phyloP scores from a whole-genome alignment of 2,888 invertebrate genomes.

The Caenorhabditis sp. region DNA sequence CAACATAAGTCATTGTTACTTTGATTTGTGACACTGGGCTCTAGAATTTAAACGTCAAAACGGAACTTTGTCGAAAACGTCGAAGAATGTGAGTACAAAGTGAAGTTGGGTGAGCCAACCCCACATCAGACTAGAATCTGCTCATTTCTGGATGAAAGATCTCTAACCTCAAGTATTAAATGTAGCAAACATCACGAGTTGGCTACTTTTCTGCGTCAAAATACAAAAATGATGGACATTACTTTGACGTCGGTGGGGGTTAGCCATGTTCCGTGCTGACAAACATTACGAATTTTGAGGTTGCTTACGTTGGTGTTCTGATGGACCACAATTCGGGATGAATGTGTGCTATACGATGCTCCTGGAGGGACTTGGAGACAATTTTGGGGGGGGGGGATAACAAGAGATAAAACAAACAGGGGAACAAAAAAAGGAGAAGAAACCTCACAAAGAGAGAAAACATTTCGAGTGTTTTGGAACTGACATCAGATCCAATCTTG shows the following conservation, averaged over 20 bases:
- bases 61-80: constrained; percentile 26
- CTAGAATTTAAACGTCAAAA: constrained; percentile 30
- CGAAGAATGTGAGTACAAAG: constrained; percentile 29
- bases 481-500: not conserved
- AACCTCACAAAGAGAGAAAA: not conserved
- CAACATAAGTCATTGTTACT: not conserved
- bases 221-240: constrained; percentile 11
- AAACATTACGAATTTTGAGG: constrained; percentile 14
- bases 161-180: not conserved
- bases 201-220: constrained; percentile 23
- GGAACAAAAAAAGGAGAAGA: not conserved
- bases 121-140: constrained; percentile 35
- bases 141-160: not conserved
- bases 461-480: not conserved
- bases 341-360: not conserved
- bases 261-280: not conserved
- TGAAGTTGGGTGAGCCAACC: constrained; percentile 3
- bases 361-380: no score
- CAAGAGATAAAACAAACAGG: not conserved
- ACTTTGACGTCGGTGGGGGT: constrained; percentile 27
- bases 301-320: not conserved
- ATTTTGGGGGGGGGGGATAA: no score
- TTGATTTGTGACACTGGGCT: not conserved
- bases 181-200: constrained; percentile 39
- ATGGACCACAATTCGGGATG: not conserved